Conservation (phyloP, 2,113 vertebrate species). For the Zootoca vivipara region DNA sequence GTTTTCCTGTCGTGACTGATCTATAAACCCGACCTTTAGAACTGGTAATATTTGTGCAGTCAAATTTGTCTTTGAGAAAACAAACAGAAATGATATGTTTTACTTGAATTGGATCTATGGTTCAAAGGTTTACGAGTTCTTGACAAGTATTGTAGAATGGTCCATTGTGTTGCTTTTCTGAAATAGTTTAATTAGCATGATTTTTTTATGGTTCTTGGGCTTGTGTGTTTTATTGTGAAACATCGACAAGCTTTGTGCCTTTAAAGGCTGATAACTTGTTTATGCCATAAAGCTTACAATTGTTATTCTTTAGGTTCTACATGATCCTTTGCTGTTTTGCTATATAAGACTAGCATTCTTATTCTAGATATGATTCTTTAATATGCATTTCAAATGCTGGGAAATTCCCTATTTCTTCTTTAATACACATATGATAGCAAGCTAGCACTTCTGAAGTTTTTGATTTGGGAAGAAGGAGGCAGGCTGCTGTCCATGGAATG, state of each 20-base stretch:
- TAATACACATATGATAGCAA: background rate
- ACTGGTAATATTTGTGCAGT: conserved; percentile 17
- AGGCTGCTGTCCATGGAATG: background rate
- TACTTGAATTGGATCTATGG: conserved; percentile 32
- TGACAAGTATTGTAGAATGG: conserved; percentile 13
- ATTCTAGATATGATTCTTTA: background rate
- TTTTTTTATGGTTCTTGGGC: conserved; percentile 8
- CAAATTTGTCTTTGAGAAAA: background rate
- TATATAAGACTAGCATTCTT: background rate
- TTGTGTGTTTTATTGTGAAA: background rate
- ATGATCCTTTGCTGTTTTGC: background rate
- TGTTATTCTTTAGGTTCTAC: background rate
- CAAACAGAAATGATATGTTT: conserved; percentile 6
- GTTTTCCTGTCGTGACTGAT: background rate
- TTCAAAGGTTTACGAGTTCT: conserved; percentile 29
- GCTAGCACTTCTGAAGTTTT: background rate
- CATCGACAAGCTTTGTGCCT: conserved; percentile 5
- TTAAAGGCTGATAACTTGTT: conserved; percentile 11
- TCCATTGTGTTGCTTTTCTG: conserved; percentile 29
- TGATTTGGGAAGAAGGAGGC: background rate
- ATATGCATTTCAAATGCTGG: conserved; percentile 1
- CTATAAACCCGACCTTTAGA: conserved; percentile 28
- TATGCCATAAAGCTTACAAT: no score
- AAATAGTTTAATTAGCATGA: conserved; percentile 36
- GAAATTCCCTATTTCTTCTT: background rate